These are phyloP conservation scores for Agrypnus murinus DNA, from an alignment of 2,888 invertebrate species.

Conservation along the genomic window DNA sequence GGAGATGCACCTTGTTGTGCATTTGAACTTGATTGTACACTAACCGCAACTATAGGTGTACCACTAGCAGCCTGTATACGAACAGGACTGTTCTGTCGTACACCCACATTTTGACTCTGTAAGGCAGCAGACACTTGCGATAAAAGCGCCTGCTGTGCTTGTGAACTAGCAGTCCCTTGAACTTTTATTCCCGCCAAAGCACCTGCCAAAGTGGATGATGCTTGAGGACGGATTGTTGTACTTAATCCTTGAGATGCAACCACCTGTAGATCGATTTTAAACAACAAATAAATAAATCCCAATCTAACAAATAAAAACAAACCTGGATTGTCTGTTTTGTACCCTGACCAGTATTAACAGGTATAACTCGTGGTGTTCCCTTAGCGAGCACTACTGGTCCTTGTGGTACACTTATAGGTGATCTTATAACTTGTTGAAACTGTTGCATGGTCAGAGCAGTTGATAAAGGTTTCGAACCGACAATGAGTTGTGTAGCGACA, in stretches of 20 bases:
- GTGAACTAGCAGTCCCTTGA: conserved; percentile 63
- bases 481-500: conserved; percentile 81
- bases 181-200: conserved; percentile 73
- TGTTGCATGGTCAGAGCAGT: conserved; percentile 83
- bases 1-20: conserved; percentile 68
- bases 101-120: conserved; percentile 71
- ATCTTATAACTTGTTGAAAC: conserved; percentile 78
- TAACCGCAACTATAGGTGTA: conserved; percentile 68
- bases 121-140: conserved; percentile 75
- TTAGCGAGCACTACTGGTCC: conserved; percentile 78
- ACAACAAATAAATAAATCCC: not conserved
- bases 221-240: conserved; percentile 73
- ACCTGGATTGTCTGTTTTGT: conserved; percentile 78
- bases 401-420: conserved; percentile 73
- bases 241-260: conserved; percentile 74
- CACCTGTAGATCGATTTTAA: conserved; percentile 69
- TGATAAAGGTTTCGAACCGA: conserved; percentile 77
- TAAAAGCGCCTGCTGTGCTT: conserved; percentile 74
- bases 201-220: conserved; percentile 70
- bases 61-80: conserved; percentile 74
- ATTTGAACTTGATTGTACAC: conserved; percentile 76
- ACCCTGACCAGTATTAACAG: conserved; percentile 75
- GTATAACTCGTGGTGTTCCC: conserved; percentile 78
- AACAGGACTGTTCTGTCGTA: conserved; percentile 76
- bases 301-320: too few relatives aligned